Percentiles rank a stretch among this genome's conserved stretches.
phyloP scores from a whole-genome alignment of 1,140 invertebrate species.

The Ectropis grisescens region DNA sequence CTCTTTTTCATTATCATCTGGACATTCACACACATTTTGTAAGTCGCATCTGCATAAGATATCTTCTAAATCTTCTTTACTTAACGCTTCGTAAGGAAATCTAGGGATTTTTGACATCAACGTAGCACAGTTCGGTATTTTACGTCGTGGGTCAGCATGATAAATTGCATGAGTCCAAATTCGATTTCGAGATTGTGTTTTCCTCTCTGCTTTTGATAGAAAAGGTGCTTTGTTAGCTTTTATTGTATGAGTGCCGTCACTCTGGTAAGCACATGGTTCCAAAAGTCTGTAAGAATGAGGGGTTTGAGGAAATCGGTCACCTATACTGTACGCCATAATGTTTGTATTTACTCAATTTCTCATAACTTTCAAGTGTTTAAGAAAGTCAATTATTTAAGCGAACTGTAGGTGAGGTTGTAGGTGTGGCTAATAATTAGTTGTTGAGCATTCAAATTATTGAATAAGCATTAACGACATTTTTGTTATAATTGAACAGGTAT shows the following conservation, averaged over 20 bases:
- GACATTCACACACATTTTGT: slow-evolving; percentile 31
- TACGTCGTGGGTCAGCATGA: slow-evolving; percentile 8
- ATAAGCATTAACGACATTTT: no score
- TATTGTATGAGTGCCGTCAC: slow-evolving; percentile 8
- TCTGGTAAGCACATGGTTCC: slow-evolving; percentile 44
- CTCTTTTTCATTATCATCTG: slow-evolving; percentile 14
- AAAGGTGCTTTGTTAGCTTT: slow-evolving; percentile 31
- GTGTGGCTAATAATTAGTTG: no score
- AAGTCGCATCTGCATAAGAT: slow-evolving; percentile 37
- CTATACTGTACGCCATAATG: slow-evolving; percentile 36
- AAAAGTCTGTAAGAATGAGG: slow-evolving; percentile 22
- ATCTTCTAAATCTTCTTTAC: slow-evolving; percentile 27
- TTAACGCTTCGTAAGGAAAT: slow-evolving; percentile 37
- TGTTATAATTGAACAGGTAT: no score
- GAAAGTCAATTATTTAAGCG: no score
- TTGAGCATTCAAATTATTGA: no score
- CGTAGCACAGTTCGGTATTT: slow-evolving; percentile 33
- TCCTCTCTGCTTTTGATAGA: slow-evolving; percentile 25
- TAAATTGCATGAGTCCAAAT: slow-evolving; percentile 45
- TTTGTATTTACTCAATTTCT: no score
- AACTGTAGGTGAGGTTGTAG: no score
- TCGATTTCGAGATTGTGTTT: slow-evolving; percentile 9
- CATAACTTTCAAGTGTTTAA: no score
- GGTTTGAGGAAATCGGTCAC: slow-evolving; percentile 19
- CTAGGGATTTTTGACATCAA: slow-evolving; percentile 34